phyloP scores from a whole-genome alignment of 2,888 invertebrate species.

The Herminia tarsipennalis region DNA sequence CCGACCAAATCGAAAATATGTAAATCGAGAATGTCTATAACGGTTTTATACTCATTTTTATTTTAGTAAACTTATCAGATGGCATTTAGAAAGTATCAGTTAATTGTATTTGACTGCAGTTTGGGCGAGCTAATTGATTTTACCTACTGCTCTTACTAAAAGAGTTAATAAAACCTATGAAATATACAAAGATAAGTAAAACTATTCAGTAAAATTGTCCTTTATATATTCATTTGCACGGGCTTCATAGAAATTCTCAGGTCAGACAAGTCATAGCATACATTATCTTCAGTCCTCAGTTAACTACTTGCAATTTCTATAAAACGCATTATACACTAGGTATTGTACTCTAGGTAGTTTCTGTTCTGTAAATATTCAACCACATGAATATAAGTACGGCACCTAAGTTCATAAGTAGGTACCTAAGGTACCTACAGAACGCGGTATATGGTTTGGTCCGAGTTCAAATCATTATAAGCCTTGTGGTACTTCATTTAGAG shows the following conservation, averaged over 20 bases:
- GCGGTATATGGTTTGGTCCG: no score
- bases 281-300: slow-evolving; percentile 3
- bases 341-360: background rate
- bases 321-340: background rate
- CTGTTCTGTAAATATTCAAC: no score
- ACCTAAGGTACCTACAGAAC: no score
- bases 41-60: slow-evolving; percentile 11
- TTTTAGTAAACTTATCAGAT: slow-evolving; percentile 23
- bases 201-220: background rate
- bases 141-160: no score
- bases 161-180: no score
- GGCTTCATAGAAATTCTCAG: background rate
- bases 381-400: no score
- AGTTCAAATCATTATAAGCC: no score
- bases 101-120: slow-evolving; percentile 23
- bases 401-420: no score
- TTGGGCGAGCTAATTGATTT: slow-evolving; percentile 13
- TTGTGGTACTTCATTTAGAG: no score
- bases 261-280: slow-evolving; percentile 4
- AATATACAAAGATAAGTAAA: background rate
- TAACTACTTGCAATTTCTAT: slow-evolving; percentile 2
- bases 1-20: slow-evolving; percentile 44
- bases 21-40: slow-evolving; percentile 7
- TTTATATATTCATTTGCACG: slow-evolving; percentile 6
- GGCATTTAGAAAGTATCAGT: slow-evolving; percentile 42